Conservation (phyloP, 1,140 invertebrate species). For the Zophobas atratus region DNA sequence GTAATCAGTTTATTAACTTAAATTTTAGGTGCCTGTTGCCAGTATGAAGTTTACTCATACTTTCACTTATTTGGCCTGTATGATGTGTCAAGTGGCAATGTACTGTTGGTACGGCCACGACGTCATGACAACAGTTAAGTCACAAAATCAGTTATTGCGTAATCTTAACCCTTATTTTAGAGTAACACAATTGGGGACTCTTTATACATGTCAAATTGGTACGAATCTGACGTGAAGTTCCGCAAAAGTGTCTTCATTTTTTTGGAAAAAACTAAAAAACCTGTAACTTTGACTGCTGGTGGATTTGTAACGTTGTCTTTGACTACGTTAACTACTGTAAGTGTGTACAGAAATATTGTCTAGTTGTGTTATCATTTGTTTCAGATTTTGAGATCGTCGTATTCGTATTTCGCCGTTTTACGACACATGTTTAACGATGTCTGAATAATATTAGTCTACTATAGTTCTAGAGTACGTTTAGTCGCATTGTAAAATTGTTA, state of each 20-base stretch:
- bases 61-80: no score
- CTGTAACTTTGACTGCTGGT: slow-evolving; percentile 25
- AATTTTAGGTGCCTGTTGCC: no score
- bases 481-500: no score
- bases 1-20: no score
- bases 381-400: slow-evolving; percentile 48
- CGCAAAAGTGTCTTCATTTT: slow-evolving; percentile 31
- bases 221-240: slow-evolving; percentile 13
- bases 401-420: slow-evolving; percentile 49
- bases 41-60: no score
- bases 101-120: no score
- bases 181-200: slow-evolving; percentile 10
- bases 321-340: slow-evolving; percentile 37
- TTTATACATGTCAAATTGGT: slow-evolving; percentile 47
- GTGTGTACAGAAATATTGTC: slow-evolving; percentile 6
- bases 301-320: slow-evolving; percentile 37
- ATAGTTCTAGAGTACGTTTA: no score
- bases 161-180: not conserved
- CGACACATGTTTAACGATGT: slow-evolving; percentile 41
- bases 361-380: slow-evolving; percentile 12
- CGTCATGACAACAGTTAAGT: no score
- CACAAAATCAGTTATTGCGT: no score
- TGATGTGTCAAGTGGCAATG: no score
- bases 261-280: slow-evolving; percentile 40
- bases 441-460: not conserved